Evolutionary conservation across 2,888 invertebrate species (phyloP).

Genomic region (Osmoderma eremita): DNA sequence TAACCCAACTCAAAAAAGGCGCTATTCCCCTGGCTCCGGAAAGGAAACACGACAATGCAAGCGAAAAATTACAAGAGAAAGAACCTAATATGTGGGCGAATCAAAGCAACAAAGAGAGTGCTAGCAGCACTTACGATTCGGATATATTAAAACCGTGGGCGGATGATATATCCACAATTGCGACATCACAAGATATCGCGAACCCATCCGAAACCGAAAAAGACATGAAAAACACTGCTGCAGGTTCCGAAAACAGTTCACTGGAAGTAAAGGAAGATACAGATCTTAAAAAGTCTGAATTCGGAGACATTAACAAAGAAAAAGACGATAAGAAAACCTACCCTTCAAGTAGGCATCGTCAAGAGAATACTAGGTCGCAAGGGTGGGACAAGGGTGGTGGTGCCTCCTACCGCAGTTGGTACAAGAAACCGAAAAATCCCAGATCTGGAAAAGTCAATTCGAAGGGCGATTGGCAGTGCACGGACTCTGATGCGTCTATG

Average conservation of each 20-base stretch:
- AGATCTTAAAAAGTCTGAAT: slow-evolving; percentile 55
- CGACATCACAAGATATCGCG: slow-evolving; percentile 60
- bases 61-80: slow-evolving; percentile 52
- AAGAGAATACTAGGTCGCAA: slow-evolving; percentile 59
- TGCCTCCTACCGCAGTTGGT: slow-evolving; percentile 50
- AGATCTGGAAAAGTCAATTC: slow-evolving; percentile 62
- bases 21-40: slow-evolving; percentile 49
- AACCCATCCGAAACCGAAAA: slow-evolving; percentile 63
- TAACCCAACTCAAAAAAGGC: slow-evolving; percentile 67
- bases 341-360: slow-evolving; percentile 57
- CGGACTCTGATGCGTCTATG: slow-evolving; percentile 81
- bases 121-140: slow-evolving; percentile 44
- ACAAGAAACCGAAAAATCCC: slow-evolving; percentile 57
- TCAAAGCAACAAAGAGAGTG: slow-evolving; percentile 45
- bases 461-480: slow-evolving; percentile 67
- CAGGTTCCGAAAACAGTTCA: slow-evolving; percentile 10
- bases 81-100: slow-evolving; percentile 49
- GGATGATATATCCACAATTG: slow-evolving; percentile 57
- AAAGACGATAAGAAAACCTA: slow-evolving; percentile 57
- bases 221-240: slow-evolving; percentile 53
- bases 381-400: slow-evolving; percentile 61
- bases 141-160: slow-evolving; percentile 63
- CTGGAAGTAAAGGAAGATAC: slow-evolving; percentile 39
- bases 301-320: slow-evolving; percentile 56
- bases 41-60: slow-evolving; percentile 53